Conservation (phyloP, 2,888 invertebrate species). For the Xanthorhoe designata region DNA sequence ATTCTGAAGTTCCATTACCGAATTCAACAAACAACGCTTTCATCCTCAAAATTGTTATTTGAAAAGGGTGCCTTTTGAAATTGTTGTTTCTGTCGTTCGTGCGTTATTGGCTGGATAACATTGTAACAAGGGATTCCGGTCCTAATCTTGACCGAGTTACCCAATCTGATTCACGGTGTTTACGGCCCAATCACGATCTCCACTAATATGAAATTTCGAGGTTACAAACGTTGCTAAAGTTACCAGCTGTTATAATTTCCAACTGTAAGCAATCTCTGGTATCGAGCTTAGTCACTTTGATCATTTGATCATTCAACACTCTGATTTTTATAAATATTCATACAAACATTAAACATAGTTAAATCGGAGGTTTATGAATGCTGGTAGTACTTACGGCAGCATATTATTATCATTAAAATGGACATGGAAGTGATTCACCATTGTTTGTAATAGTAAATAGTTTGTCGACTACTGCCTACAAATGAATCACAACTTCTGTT, state of each 20-base stretch:
- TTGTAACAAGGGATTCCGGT: conserved; percentile 30
- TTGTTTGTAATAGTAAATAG: conserved; percentile 47
- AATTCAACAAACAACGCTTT: conserved; percentile 12
- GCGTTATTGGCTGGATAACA: conserved; percentile 22
- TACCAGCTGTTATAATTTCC: conserved; percentile 41
- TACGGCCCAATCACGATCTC: conserved; percentile 55
- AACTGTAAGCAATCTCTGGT: conserved; percentile 28
- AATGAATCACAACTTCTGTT: conserved; percentile 42
- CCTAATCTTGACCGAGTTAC: conserved; percentile 44
- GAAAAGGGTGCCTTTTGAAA: conserved; percentile 21
- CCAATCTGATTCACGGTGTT: conserved; percentile 54
- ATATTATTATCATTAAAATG: conserved; percentile 40
- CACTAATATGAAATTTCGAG: conserved; percentile 52
- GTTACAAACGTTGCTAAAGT: conserved; percentile 42
- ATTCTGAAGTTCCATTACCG: conserved; percentile 30
- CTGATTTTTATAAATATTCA: conserved; percentile 31
- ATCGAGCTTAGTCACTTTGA: conserved; percentile 16
- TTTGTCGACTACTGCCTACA: conserved; percentile 34
- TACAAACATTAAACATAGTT: conserved; percentile 23
- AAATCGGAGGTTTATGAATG: conserved; percentile 20
- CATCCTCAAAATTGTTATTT: conserved; percentile 26
- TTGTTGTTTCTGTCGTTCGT: conserved; percentile 14
- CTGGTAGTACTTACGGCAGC: conserved; percentile 29
- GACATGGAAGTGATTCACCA: conserved; percentile 40
- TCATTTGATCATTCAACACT: conserved; percentile 23